These are phyloP conservation scores for Tipula lateralis DNA, from an alignment of 2,888 invertebrate genomes.

Conservation along the genomic window DNA sequence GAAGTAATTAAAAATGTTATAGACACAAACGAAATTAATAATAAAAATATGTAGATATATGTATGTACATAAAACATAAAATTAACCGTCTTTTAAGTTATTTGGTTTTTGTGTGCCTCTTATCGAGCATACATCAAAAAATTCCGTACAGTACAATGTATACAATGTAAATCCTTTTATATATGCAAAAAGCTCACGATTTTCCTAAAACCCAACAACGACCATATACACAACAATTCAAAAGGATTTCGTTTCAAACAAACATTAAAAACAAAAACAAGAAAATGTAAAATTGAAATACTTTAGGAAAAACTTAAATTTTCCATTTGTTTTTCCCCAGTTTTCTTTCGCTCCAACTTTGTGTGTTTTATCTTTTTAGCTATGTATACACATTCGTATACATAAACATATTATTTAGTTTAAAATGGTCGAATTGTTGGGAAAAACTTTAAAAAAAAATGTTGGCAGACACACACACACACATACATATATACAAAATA, in stretches of 20 bases:
- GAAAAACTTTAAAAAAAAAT: neutral
- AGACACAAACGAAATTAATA: neutral
- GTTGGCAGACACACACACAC: neutral
- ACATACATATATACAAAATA: neutral
- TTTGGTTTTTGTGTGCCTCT: neutral
- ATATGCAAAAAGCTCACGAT: neutral
- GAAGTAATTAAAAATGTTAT: neutral
- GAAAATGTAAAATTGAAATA: conserved; percentile 12
- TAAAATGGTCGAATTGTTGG: conserved; percentile 28
- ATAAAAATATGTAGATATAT: no score
- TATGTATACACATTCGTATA: neutral
- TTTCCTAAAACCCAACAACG: neutral
- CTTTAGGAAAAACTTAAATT: conserved; percentile 26
- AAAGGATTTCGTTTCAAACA: conserved; percentile 26
- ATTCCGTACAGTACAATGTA: neutral
- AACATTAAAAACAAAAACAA: conserved; percentile 12
- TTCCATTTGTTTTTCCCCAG: conserved; percentile 24
- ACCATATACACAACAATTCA: neutral
- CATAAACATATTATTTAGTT: neutral
- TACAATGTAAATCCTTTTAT: neutral
- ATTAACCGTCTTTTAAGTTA: neutral
- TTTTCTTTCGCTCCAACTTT: neutral
- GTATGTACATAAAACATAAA: neutral
- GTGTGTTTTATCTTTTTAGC: neutral
- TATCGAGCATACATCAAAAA: neutral